These are phyloP conservation scores for Pristionchus mayeri DNA, from an alignment of 2,888 invertebrate species.

Conservation along the genomic window DNA sequence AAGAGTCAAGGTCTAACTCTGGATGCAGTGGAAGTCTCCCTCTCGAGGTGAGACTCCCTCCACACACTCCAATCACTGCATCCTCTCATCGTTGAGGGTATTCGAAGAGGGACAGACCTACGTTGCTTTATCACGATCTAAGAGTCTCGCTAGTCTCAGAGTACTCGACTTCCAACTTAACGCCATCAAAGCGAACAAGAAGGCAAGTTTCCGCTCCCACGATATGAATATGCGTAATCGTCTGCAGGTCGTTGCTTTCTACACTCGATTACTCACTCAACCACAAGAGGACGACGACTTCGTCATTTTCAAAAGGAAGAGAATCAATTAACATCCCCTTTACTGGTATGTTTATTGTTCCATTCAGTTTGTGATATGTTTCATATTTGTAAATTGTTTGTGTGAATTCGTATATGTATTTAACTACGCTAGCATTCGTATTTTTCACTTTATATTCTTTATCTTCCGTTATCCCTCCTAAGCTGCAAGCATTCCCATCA, in stretches of 20 bases:
- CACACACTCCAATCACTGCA: too few species aligned
- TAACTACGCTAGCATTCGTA: background rate
- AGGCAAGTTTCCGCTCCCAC: too few species aligned
- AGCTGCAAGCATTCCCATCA: background rate
- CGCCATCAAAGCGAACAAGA: slow-evolving; percentile 61
- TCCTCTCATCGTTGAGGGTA: too few species aligned
- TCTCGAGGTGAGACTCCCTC: slow-evolving; percentile 52
- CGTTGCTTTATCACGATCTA: slow-evolving; percentile 92
- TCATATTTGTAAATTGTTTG: background rate
- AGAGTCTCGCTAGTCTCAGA: slow-evolving; percentile 82
- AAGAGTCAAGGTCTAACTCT: slow-evolving; percentile 83
- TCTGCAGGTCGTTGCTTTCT: slow-evolving; percentile 12
- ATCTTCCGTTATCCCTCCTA: background rate
- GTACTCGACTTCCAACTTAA: slow-evolving; percentile 61
- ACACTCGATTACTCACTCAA: background rate
- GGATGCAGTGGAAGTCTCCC: slow-evolving; percentile 63
- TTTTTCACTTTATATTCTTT: too few species aligned
- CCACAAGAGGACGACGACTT: slow-evolving; percentile 41
- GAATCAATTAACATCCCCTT: background rate
- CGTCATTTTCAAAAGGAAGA: slow-evolving; percentile 30
- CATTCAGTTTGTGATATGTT: background rate
- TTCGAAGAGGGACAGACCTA: slow-evolving; percentile 97
- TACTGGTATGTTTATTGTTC: background rate
- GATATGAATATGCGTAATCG: too few species aligned
- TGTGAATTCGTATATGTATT: slow-evolving; percentile 20